phyloP scores from a whole-genome alignment of 2,888 invertebrate genomes.

The Antheraea assamensis region DNA sequence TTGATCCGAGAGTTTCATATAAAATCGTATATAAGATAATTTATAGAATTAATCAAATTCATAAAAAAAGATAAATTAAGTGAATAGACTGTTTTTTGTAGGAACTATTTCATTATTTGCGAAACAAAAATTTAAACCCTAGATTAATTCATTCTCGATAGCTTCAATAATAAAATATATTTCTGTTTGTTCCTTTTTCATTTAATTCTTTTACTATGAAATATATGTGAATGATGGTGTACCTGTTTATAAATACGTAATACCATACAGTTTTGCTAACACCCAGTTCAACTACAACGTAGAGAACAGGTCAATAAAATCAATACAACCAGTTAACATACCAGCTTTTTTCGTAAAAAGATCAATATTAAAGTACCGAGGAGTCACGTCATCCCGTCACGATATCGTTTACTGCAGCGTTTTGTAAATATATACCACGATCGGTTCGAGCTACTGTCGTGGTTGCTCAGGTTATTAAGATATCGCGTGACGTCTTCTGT shows the following conservation, averaged over 20 bases:
- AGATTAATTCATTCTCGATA: too few species aligned
- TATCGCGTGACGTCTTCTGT: slow-evolving; percentile 67
- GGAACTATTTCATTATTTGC: too few species aligned
- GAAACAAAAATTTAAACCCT: too few species aligned
- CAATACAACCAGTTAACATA: slow-evolving; percentile 9
- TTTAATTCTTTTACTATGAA: neutral
- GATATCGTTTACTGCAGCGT: slow-evolving; percentile 27
- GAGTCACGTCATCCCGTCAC: slow-evolving; percentile 38
- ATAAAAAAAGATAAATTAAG: too few species aligned
- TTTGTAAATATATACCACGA: neutral
- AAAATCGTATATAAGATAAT: too few species aligned
- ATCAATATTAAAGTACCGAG: slow-evolving; percentile 35
- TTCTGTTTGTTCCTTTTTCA: neutral
- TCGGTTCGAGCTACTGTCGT: slow-evolving; percentile 28
- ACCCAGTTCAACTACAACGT: neutral
- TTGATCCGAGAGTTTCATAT: too few species aligned
- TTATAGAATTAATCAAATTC: too few species aligned
- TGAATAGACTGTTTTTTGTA: too few species aligned
- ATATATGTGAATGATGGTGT: neutral
- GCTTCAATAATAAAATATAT: too few species aligned
- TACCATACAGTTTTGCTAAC: neutral
- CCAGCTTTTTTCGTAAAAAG: slow-evolving; percentile 29
- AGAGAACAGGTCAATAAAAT: neutral
- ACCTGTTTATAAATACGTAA: neutral
- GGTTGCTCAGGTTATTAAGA: slow-evolving; percentile 43